A percentile compares a stretch with the other conserved stretches of the same genome.
Conservation (phyloP, 2,888 invertebrate species). For the Clitarchus hookeri region DNA sequence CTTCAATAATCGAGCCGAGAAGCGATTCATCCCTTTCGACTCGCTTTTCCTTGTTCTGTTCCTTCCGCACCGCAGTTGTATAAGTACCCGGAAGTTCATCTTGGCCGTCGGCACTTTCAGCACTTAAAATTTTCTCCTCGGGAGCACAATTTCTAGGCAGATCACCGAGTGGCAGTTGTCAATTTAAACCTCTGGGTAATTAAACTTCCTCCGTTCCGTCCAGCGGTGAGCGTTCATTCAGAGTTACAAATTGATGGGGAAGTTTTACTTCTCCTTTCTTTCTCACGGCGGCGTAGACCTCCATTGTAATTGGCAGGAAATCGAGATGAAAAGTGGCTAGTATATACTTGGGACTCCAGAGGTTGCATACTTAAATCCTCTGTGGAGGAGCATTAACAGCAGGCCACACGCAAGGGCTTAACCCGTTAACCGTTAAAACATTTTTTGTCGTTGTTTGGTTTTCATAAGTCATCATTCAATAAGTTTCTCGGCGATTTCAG, state of each 20-base stretch:
- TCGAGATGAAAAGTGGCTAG: too few species aligned
- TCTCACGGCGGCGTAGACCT: too few species aligned
- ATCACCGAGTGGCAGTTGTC: neutral
- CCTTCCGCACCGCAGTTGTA: neutral
- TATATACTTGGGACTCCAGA: too few species aligned
- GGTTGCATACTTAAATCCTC: too few species aligned
- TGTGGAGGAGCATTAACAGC: too few species aligned
- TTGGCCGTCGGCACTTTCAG: neutral
- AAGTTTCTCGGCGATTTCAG: too few species aligned
- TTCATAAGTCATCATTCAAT: too few species aligned
- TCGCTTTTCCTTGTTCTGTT: neutral
- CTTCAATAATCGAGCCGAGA: too few species aligned
- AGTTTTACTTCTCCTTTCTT: neutral
- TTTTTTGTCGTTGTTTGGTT: too few species aligned
- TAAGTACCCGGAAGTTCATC: neutral
- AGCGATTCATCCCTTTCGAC: neutral
- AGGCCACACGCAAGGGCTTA: too few species aligned
- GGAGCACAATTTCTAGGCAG: neutral
- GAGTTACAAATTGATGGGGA: neutral
- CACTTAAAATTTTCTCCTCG: neutral
- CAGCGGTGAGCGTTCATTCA: neutral
- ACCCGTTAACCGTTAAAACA: too few species aligned
- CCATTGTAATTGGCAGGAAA: too few species aligned
- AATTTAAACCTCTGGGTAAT: neutral
- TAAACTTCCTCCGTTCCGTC: neutral